Percentiles rank a stretch among this genome's conserved stretches.
Conservation (phyloP, 92 coral and sea anemone genomes). For the Zoanthus sansibaricus region DNA sequence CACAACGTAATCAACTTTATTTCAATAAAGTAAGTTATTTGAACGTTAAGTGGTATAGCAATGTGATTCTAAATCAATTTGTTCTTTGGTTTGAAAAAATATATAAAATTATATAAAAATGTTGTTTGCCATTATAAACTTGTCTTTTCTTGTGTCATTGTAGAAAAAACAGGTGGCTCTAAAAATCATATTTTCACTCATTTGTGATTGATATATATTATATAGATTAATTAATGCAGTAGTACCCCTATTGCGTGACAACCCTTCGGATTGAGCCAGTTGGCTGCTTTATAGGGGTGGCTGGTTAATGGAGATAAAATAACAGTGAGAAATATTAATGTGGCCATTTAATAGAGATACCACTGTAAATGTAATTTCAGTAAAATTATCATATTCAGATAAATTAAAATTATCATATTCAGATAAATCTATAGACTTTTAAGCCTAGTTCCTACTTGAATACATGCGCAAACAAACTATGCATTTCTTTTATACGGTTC, state of each 20-base stretch:
- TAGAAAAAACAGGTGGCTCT: not conserved
- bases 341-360: constrained; percentile 33
- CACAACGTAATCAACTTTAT: constrained; percentile 29
- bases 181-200: constrained; percentile 15
- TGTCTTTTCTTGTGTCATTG: constrained; percentile 32
- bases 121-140: constrained; percentile 35
- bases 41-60: constrained; percentile 30
- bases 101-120: constrained; percentile 26
- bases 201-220: constrained; percentile 20
- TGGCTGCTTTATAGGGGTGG: constrained; percentile 37
- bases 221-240: constrained; percentile 28
- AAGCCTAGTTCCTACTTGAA: constrained; percentile 53
- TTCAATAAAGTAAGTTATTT: constrained; percentile 32
- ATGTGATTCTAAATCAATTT: constrained; percentile 35
- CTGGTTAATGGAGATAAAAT: constrained; percentile 24
- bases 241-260: constrained; percentile 22
- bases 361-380: constrained; percentile 25
- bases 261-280: constrained; percentile 33
- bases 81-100: constrained; percentile 34
- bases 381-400: constrained; percentile 32
- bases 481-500: constrained; percentile 58
- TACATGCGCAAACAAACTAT: constrained; percentile 48
- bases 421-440: constrained; percentile 33
- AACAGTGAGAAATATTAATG: constrained; percentile 31
- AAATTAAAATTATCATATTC: constrained; percentile 23